Base-by-base conservation (phyloP, 2,888 invertebrate genomes). In the Eutolmus rufibarbis region DNA sequence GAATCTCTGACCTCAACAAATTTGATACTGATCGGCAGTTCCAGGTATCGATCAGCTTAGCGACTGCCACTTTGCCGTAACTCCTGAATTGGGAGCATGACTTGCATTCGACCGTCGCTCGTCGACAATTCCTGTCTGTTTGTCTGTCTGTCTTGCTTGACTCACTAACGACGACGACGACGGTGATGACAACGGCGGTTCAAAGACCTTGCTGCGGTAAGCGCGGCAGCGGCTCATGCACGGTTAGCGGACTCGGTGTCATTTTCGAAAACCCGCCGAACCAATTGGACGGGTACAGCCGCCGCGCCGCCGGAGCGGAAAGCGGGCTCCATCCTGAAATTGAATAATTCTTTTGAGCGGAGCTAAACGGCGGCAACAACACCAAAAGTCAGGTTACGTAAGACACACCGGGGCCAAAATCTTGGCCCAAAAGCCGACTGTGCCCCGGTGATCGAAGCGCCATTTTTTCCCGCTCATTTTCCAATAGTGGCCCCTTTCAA, bases 1-100 rank as follows among this genome's bases (percentile, higher is more conserved):
- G 78, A 78, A 78, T 78, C 78, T 78, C 40, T 78, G 78, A 78
- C 78, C 78, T 78, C 78, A 78, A 23, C 78, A 43, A 40, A 78
- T 78, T 78, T 78, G 78, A 78, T 78, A 78, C 23, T 5, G 37
- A 78, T 78, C 78, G 23, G 78, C 28, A 78, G 78, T 43, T 78
- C 14, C 40, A 40, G 43, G 78, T 43, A 78, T 78, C 78, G 78
- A 78, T 78, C 43, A 23, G 43, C 78, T 43, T 43, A 12, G 28
- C 78, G 40, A 43, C 78, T 78, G 43, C 66, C 66, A 66, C 66
- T 66, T 66, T 2, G 66, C 66, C 23, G 8, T 23, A 37, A 37
- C 78, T 40, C 43, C 40, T 40, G 78, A 78, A 78, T 78, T 78
- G 78, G 78, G 78, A 78, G 78, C 78, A 78, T 78, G 78, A 34